Base-by-base conservation (phyloP, 2,113 vertebrate species). In the Lophura nycthemera region DNA sequence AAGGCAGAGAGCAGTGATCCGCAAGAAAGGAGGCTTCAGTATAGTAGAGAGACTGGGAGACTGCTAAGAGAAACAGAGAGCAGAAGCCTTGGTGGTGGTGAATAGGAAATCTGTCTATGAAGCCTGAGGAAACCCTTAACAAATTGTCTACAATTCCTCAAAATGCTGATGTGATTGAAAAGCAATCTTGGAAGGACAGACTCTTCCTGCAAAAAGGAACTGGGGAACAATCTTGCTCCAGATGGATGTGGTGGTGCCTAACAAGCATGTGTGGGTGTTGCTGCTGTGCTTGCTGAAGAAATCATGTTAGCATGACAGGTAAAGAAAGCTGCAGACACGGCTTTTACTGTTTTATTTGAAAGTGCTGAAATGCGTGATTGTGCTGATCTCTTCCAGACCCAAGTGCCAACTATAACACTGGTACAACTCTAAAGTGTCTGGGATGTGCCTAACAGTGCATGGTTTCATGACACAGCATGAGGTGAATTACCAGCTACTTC, bases 231-330 rank as follows among this genome's bases (percentile, higher is more conserved):
- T 48, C 47, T 48, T 22, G 21, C 22, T 73, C 32, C 0, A 2
- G 13, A 32, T 50, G 69, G 17, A 36, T 77, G 25, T 78, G 56
- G 20, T 50, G 21, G 27, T 71, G 45, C 27, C 56, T 89, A 85
- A 73, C 24, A 60, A 65, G 34, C 15, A 48, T 3, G 0, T 16
- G 30, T 47, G n/a, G n/a, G 32, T 86, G 66, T 42, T 88, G 50
- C 32, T 88, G 76, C 14, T 83, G 5, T n/a, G 29, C 13, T 69
- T 64, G 57, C 42, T 36, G 47, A 76, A 61, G 19, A 32, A 86
- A 45, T 43, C 59, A 21, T 3, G 1, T 11, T 76, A 87, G 20
- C 0, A 0, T 22, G 63, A 69, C 54, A 85, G 59, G 30, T 69
- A 87, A 85, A 72, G 19, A 77, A 90, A 76, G 14, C 13, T 60